Evolutionary conservation across 2,888 invertebrate genomes (phyloP).

Genomic region (Drosophila conformis): DNA sequence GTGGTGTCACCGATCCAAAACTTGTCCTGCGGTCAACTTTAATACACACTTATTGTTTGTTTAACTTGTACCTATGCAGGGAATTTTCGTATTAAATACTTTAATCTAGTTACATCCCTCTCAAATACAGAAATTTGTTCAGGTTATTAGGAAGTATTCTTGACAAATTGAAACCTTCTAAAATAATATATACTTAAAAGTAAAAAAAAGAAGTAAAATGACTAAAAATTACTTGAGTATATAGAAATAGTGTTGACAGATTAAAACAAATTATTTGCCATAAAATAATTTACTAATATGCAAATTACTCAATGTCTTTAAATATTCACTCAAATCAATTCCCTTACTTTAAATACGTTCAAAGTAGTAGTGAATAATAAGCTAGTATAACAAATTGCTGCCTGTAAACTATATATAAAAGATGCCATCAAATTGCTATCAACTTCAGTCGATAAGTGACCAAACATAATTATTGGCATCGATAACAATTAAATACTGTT

Average conservation of each 20-base stretch:
- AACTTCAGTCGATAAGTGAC: background rate
- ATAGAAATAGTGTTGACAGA: background rate
- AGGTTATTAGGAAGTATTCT: background rate
- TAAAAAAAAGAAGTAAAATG: background rate
- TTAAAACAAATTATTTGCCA: background rate
- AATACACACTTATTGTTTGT: background rate
- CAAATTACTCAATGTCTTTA: background rate
- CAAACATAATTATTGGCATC: constrained; percentile 33
- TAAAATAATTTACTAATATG: background rate
- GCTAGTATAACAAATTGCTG: background rate
- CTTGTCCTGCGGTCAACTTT: constrained; percentile 14
- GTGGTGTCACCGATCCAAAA: constrained; percentile 16
- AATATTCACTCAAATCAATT: background rate
- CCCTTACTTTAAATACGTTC: background rate
- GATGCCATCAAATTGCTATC: background rate
- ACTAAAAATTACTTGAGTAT: background rate
- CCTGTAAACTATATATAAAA: background rate
- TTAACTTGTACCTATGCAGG: background rate
- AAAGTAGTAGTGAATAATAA: background rate
- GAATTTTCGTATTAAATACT: background rate
- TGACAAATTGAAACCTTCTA: background rate
- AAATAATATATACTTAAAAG: background rate
- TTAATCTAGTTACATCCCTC: background rate
- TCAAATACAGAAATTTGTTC: background rate
- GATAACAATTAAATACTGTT: constrained; percentile 39